Evolutionary conservation across 2,888 invertebrate genomes (phyloP).

Genomic region (Platycnemis pennipes): DNA sequence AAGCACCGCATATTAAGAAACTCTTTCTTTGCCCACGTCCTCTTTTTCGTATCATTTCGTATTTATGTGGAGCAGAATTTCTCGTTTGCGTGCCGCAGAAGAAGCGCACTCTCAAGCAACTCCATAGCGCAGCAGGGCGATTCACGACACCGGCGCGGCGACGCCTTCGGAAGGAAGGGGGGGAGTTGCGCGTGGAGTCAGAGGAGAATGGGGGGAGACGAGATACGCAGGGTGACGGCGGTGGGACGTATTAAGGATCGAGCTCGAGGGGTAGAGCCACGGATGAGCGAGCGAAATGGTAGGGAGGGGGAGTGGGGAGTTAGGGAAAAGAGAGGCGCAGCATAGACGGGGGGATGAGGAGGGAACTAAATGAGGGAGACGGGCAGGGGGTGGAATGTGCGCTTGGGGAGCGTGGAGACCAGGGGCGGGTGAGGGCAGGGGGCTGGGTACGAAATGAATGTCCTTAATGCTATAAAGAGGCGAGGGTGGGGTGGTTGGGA

Average conservation of each 20-base stretch:
- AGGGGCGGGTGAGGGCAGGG: neutral
- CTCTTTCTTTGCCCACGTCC: neutral
- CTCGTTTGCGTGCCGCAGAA: neutral
- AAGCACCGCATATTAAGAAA: neutral
- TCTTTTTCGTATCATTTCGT: neutral
- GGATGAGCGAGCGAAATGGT: neutral
- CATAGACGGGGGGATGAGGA: neutral
- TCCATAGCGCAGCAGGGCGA: neutral
- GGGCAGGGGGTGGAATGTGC: neutral
- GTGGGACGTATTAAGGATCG: constrained; percentile 10
- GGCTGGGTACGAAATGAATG: constrained; percentile 40
- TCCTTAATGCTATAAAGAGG: constrained; percentile 52
- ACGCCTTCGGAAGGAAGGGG: neutral
- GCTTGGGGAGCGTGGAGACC: neutral
- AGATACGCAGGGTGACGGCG: neutral
- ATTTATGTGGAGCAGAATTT: neutral
- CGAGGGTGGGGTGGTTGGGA: neutral
- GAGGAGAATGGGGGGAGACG: neutral
- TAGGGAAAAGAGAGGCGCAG: neutral
- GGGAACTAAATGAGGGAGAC: neutral
- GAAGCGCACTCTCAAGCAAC: neutral
- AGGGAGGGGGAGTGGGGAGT: neutral
- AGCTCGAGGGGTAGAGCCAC: neutral
- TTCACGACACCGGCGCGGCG: neutral
- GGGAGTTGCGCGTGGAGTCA: neutral